Percentiles rank a stretch among this genome's conserved stretches.
Conservation (phyloP, 2,113 vertebrate genomes). For the Tinamus guttatus region DNA sequence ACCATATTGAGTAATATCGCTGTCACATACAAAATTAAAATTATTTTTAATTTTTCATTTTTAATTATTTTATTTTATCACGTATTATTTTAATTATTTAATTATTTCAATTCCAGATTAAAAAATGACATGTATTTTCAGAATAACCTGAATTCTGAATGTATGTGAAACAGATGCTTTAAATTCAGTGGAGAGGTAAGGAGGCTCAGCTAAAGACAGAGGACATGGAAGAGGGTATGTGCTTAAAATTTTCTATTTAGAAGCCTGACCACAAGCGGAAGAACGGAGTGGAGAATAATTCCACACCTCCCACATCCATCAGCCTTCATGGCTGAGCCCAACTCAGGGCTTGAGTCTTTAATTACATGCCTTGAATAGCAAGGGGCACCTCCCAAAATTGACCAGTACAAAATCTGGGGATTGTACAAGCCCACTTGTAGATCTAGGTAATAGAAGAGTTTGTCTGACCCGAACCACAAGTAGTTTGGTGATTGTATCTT, state of each 20-base stretch:
- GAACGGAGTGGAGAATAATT: not conserved
- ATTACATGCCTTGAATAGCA: not conserved
- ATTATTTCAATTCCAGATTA: not conserved
- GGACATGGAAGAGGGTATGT: not conserved
- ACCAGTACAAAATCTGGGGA: not conserved
- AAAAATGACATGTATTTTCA: not conserved
- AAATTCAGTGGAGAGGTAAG: not conserved
- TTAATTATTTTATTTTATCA: too few species aligned
- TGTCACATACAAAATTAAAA: not conserved
- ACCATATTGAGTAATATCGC: not conserved
- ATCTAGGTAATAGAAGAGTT: not conserved
- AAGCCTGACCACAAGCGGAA: not conserved
- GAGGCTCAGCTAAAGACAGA: not conserved
- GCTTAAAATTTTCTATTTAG: not conserved
- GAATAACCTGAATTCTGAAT: not conserved
- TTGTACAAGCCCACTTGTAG: not conserved
- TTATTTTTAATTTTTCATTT: not conserved
- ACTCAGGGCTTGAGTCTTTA: not conserved
- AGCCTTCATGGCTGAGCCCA: fast-evolving
- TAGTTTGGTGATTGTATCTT: slow-evolving; percentile 56
- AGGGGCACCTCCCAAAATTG: not conserved
- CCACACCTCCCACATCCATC: not conserved
- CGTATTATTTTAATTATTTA: not conserved
- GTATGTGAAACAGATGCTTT: not conserved
- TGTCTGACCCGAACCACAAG: slow-evolving; percentile 73